phyloP scores from a whole-genome alignment of 1,140 invertebrate genomes.

The Vanessa atalanta region DNA sequence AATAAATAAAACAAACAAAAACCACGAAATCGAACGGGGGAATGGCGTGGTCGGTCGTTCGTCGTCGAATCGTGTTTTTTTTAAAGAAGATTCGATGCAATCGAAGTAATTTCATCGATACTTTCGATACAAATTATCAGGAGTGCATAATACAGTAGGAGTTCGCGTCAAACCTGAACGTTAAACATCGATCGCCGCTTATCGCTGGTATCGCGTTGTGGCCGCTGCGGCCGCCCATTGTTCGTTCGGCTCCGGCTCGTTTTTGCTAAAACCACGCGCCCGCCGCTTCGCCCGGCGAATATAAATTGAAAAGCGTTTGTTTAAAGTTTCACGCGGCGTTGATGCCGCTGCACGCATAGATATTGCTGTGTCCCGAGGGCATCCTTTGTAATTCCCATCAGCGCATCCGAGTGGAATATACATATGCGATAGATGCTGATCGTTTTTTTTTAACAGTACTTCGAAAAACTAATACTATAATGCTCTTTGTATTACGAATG shows the following conservation, averaged over 20 bases:
- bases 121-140: conserved; percentile 62
- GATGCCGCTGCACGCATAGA: conserved; percentile 38
- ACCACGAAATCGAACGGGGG: too few species aligned
- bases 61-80: neutral
- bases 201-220: conserved; percentile 54
- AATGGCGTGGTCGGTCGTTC: neutral
- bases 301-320: conserved; percentile 60
- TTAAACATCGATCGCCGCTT: conserved; percentile 58
- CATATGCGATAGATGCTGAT: conserved; percentile 6
- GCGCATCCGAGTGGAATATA: conserved; percentile 25
- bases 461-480: neutral
- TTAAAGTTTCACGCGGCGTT: conserved; percentile 57
- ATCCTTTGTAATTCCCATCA: conserved; percentile 35
- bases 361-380: conserved; percentile 33
- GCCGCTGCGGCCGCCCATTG: conserved; percentile 52
- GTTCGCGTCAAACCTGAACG: conserved; percentile 44
- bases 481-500: neutral
- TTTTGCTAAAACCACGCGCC: conserved; percentile 53
- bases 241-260: conserved; percentile 42
- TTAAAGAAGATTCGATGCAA: conserved; percentile 34
- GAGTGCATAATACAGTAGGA: conserved; percentile 53
- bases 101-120: conserved; percentile 63
- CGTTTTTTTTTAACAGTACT: conserved; percentile 1
- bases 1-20: too few species aligned
- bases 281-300: conserved; percentile 47